Evolutionary conservation across 1,140 invertebrate species (phyloP).

Genomic region (Drosophila punjabiensis): DNA sequence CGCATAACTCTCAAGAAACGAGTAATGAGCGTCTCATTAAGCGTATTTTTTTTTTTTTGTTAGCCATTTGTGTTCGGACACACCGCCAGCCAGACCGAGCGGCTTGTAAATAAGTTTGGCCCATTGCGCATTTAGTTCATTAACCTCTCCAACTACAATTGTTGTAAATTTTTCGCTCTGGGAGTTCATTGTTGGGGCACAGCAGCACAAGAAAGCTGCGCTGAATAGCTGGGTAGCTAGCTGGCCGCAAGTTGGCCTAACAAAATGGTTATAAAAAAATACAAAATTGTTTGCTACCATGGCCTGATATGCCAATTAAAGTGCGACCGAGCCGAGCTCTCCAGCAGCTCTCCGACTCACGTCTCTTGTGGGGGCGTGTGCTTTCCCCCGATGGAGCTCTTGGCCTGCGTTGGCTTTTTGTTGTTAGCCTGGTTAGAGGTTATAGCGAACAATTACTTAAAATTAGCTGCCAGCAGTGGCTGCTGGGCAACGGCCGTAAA

Average conservation of each 20-base stretch:
- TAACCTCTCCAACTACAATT: constrained; percentile 79
- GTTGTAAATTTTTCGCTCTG: constrained; percentile 72
- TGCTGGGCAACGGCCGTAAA: constrained; percentile 35
- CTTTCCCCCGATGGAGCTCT: constrained; percentile 47
- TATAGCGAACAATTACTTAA: constrained; percentile 76
- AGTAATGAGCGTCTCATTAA: constrained; percentile 77
- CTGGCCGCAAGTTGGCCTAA: constrained; percentile 66
- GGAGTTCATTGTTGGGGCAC: constrained; percentile 63
- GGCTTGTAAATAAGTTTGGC: constrained; percentile 72
- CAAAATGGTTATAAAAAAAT: constrained; percentile 72
- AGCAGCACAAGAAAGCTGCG: constrained; percentile 39
- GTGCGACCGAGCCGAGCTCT: constrained; percentile 70
- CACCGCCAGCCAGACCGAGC: constrained; percentile 19
- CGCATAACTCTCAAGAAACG: constrained; percentile 57
- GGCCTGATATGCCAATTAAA: constrained; percentile 81
- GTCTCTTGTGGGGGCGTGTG: constrained; percentile 59
- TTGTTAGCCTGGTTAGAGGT: constrained; percentile 59
- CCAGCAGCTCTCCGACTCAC: constrained; percentile 2
- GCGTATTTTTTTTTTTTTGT: constrained; percentile 33
- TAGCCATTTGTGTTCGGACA: constrained; percentile 43
- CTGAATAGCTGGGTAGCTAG: constrained; percentile 23
- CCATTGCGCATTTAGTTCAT: constrained; percentile 81
- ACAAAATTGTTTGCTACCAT: constrained; percentile 65
- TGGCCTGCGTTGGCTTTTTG: constrained; percentile 12
- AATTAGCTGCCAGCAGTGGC: constrained; percentile 66